Evolutionary conservation across 2,113 vertebrate genomes (phyloP).

Genomic region (Atherinomorus stipes): DNA sequence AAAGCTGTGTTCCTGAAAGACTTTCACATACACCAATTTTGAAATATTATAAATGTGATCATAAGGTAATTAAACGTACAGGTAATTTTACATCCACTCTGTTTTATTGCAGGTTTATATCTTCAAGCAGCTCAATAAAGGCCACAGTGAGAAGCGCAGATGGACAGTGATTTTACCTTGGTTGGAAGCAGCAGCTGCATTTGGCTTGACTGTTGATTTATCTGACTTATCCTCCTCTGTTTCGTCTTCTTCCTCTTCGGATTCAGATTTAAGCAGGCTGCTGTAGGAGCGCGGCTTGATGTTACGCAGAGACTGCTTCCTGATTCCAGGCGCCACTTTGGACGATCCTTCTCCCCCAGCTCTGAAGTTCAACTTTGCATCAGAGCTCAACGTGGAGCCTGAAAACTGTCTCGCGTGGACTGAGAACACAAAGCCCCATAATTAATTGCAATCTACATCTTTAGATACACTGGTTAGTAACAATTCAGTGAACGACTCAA

Average conservation of each 20-base stretch:
- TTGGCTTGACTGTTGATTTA: conserved; percentile 42
- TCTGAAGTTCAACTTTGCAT: conserved; percentile 60
- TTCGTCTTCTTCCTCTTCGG: conserved; percentile 69
- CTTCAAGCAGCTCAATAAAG: neutral
- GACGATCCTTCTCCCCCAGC: conserved; percentile 52
- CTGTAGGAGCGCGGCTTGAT: conserved; percentile 89
- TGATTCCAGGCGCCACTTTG: conserved; percentile 59
- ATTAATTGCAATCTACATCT: conserved; percentile 10
- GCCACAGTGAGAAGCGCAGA: neutral
- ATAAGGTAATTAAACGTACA: too few species aligned
- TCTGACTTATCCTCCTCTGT: neutral
- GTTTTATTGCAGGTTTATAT: neutral
- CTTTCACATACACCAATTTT: too few species aligned
- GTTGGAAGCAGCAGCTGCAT: conserved; percentile 29
- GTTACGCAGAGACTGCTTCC: conserved; percentile 86
- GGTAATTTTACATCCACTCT: neutral
- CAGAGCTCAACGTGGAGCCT: conserved; percentile 50
- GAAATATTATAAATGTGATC: too few species aligned
- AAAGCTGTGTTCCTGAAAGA: too few species aligned
- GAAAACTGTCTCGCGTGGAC: conserved; percentile 63
- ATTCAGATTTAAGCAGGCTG: conserved; percentile 89
- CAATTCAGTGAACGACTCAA: neutral
- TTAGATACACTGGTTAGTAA: neutral
- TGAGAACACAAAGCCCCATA: conserved; percentile 48
- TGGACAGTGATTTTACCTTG: conserved; percentile 50